Percentiles rank a stretch among this genome's conserved stretches.
Evolutionary conservation across 2,888 invertebrate species (phyloP).

Genomic region (Pterobdella sp.): DNA sequence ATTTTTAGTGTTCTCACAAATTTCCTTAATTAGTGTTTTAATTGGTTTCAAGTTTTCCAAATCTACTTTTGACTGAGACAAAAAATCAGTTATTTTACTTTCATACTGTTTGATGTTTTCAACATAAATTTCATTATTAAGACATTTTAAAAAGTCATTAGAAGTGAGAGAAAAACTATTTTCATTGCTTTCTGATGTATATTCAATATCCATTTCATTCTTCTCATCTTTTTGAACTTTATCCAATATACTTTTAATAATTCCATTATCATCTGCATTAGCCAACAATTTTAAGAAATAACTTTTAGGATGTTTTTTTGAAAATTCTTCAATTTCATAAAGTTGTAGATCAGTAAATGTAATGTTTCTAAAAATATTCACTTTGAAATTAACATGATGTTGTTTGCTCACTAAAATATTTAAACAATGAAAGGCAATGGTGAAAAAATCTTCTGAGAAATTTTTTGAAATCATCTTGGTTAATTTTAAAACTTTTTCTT

Average conservation of each 20-base stretch:
- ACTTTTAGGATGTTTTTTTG: neutral
- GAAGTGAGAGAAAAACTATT: neutral
- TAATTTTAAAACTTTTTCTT: conserved; percentile 6
- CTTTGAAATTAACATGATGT: conserved; percentile 42
- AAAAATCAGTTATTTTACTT: neutral
- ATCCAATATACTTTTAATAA: neutral
- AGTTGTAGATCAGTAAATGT: neutral
- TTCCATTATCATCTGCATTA: neutral
- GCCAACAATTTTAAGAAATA: conserved; percentile 5
- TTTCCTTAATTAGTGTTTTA: neutral
- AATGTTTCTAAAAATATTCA: neutral
- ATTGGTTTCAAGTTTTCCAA: neutral
- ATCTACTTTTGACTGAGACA: neutral
- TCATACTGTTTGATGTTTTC: neutral
- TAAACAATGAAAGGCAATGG: conserved; percentile 62
- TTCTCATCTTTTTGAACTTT: neutral
- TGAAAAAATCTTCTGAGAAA: conserved; percentile 34
- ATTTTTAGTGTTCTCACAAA: neutral
- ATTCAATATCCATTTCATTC: neutral
- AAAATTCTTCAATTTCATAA: conserved; percentile 5
- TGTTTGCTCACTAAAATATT: conserved; percentile 67
- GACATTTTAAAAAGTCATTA: neutral
- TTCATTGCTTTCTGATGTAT: too few relatives aligned
- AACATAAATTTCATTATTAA: neutral
- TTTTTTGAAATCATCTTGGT: neutral